Conservation (phyloP, 2,113 vertebrate species). For the Eulemur macaco region DNA sequence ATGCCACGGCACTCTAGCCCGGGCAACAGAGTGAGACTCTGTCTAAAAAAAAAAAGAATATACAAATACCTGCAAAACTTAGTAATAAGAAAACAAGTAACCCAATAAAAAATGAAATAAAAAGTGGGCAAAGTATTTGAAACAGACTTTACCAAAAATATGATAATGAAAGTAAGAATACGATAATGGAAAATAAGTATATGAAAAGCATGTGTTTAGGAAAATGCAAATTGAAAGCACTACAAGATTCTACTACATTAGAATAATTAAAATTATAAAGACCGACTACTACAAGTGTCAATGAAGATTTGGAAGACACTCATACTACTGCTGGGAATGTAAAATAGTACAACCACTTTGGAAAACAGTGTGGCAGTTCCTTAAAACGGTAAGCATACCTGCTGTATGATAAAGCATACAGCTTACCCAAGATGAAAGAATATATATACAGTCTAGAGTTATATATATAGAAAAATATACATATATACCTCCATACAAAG, state of each 20-base stretch:
- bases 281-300: background rate
- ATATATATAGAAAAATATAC: background rate
- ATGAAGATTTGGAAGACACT: background rate
- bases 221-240: background rate
- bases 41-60: background rate
- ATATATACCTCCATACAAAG: background rate
- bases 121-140: background rate
- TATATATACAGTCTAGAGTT: background rate
- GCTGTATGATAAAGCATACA: background rate
- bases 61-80: background rate
- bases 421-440: background rate
- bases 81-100: background rate
- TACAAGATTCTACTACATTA: background rate
- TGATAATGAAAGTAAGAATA: background rate
- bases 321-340: background rate
- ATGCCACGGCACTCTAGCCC: no score
- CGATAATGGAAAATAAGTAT: background rate
- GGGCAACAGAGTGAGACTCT: no score
- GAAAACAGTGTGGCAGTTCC: background rate
- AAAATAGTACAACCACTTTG: background rate
- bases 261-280: background rate
- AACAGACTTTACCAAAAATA: background rate
- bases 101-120: background rate
- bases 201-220: background rate
- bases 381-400: background rate